Base-by-base conservation (phyloP, 1,140 invertebrate genomes). In the Apis cerana region DNA sequence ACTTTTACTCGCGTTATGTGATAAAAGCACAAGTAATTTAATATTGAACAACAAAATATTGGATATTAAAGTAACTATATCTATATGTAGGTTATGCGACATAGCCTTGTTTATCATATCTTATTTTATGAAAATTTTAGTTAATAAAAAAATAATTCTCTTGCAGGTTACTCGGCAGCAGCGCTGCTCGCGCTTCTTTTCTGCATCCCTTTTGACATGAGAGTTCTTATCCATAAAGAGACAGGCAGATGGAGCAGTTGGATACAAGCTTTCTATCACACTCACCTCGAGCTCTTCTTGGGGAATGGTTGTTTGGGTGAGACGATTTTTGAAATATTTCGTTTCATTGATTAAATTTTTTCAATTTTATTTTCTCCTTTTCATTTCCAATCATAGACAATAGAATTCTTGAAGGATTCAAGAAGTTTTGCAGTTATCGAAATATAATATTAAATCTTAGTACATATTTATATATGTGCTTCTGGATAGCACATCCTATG, bases 221-320 rank as follows among this genome's bases (percentile, higher is more conserved):
- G 96, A 50, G 96, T 97, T 75, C 93, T 97, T 62, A 94, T 96
- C 43, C 95, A 97, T 88, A 94, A 96, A 83, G 95, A 96, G 88
- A 94, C 94, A 15, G 96, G 96, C 21, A 94, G 95, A 74, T 96
- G 96, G 95, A 95, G 94, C 68, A 95, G 95, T 83, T 95, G 96
- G 88, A 89, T 94, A 1, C 95, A 96, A 79, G 96, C 96, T 15
- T 96, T 97, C 89, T 97, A 97, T 88, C 96, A 97, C 86, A 96
- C 96, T 4, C 96, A 97, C 85, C 92, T 97, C 77, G 96, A 97
- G 90, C 95, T 97, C 59, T 97, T 96, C 84, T 94, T 97, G 13
- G 96, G 97, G 12, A 97, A 97, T 85, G 96, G 96, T 33, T 97
- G 96, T 88, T 93, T 97, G 68, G 96, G 96, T 96, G 93, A 70